Conservation (phyloP, 2,888 invertebrate genomes). For the Horisme vitalbata region DNA sequence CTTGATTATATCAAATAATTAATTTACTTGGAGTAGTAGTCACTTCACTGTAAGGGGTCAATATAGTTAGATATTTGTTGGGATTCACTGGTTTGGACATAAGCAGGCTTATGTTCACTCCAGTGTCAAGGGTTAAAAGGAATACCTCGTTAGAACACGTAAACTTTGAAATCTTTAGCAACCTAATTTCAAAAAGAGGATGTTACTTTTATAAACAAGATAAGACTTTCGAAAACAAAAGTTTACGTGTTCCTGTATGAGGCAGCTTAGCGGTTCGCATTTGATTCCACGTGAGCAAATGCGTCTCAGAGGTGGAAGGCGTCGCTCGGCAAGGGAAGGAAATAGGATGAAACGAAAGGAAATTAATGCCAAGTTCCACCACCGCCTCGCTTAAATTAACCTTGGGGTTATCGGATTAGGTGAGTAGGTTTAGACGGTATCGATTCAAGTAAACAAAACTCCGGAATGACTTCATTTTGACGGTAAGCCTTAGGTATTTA, state of each 20-base stretch:
- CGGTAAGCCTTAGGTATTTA: constrained; percentile 34
- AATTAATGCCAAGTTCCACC: constrained; percentile 60
- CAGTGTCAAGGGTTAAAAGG: constrained; percentile 53
- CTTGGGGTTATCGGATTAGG: constrained; percentile 40
- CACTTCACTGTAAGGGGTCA: constrained; percentile 63
- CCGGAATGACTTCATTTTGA: constrained; percentile 30
- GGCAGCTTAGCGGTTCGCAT: constrained; percentile 79
- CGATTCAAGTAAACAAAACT: constrained; percentile 46
- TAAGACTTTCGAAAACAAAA: constrained; percentile 30
- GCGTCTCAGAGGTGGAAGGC: constrained; percentile 80
- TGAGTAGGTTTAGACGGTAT: constrained; percentile 26
- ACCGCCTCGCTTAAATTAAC: constrained; percentile 73
- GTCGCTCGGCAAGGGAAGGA: constrained; percentile 72
- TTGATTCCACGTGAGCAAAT: constrained; percentile 73
- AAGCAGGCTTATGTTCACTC: constrained; percentile 67
- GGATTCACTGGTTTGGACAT: constrained; percentile 66
- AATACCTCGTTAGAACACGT: constrained; percentile 65
- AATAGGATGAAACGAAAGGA: constrained; percentile 59
- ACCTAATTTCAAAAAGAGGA: constrained; percentile 29
- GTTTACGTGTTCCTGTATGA: constrained; percentile 58
- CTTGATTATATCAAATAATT: constrained; percentile 68
- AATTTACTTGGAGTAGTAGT: constrained; percentile 58
- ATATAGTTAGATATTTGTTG: constrained; percentile 35
- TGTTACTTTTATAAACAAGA: constrained; percentile 24
- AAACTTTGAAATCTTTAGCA: constrained; percentile 38